phyloP scores from a whole-genome alignment of 2,888 invertebrate species.

The Ichneumoninae sp. region DNA sequence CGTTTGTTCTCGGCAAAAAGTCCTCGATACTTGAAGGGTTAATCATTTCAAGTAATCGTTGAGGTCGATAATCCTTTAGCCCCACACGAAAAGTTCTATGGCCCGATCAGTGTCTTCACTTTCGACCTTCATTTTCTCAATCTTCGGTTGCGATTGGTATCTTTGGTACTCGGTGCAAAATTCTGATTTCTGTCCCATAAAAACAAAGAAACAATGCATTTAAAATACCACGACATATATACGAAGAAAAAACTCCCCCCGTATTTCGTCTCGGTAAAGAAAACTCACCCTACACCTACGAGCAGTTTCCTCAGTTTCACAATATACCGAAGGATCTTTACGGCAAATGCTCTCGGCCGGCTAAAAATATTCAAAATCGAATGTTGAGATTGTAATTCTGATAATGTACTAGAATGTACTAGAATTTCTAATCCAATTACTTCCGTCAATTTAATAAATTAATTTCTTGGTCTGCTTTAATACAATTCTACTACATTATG shows the following conservation, averaged over 20 bases:
- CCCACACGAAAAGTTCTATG: background rate
- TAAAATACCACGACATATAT: background rate
- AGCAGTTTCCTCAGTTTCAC: background rate
- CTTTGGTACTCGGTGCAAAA: constrained; percentile 13
- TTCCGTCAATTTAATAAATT: too few relatives aligned
- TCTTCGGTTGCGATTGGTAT: background rate
- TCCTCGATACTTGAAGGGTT: too few relatives aligned
- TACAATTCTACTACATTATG: too few relatives aligned
- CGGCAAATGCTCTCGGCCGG: background rate
- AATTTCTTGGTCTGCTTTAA: too few relatives aligned
- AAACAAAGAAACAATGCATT: background rate
- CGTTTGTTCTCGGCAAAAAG: too few relatives aligned
- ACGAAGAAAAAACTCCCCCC: background rate
- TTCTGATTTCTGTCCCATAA: constrained; percentile 23
- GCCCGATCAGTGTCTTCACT: fast-evolving
- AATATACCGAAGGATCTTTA: background rate
- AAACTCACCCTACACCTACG: background rate
- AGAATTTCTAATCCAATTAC: too few relatives aligned
- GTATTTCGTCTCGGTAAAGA: background rate
- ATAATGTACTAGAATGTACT: too few relatives aligned
- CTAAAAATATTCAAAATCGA: background rate
- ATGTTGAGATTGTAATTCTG: background rate
- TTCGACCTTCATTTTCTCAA: background rate
- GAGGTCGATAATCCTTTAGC: background rate
- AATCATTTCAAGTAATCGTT: background rate